Evolutionary conservation across 2,797 vertebrate genomes (phyloP).

Genomic region (Coccyzus lansbergi): DNA sequence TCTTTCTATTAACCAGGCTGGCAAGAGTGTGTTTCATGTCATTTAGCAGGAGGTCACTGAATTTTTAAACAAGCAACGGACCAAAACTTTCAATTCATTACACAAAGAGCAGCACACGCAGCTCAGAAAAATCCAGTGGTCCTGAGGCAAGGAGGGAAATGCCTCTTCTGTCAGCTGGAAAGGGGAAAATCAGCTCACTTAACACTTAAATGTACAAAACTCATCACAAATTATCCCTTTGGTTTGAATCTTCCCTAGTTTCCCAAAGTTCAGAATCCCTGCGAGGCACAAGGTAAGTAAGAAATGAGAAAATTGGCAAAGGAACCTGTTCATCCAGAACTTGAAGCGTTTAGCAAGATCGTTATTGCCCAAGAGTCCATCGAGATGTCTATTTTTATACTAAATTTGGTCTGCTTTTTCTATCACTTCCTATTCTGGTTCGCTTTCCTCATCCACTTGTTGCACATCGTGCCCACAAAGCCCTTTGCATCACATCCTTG

Average conservation of each 20-base stretch:
- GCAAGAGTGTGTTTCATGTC: slow-evolving; percentile 41
- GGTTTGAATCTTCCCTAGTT: neutral
- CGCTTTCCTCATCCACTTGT: neutral
- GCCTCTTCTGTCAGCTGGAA: neutral
- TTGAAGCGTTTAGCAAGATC: neutral
- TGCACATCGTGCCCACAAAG: neutral
- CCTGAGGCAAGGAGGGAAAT: neutral
- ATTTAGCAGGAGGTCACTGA: slow-evolving; percentile 63
- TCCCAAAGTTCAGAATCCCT: neutral
- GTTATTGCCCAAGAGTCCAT: neutral
- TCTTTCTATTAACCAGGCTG: slow-evolving; percentile 45
- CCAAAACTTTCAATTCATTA: slow-evolving; percentile 62
- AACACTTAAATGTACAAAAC: neutral
- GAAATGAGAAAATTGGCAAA: neutral
- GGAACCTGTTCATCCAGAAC: neutral
- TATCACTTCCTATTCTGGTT: neutral
- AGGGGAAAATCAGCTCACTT: neutral
- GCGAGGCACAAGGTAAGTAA: neutral
- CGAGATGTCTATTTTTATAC: neutral
- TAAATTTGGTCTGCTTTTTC: neutral
- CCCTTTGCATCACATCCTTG: neutral
- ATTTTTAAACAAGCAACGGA: slow-evolving; percentile 60
- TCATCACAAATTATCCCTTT: neutral
- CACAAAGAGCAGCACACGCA: slow-evolving; percentile 7
- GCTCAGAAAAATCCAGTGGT: neutral